Base-by-base conservation (phyloP, 2,888 invertebrate genomes). In the Epinotia ramella region DNA sequence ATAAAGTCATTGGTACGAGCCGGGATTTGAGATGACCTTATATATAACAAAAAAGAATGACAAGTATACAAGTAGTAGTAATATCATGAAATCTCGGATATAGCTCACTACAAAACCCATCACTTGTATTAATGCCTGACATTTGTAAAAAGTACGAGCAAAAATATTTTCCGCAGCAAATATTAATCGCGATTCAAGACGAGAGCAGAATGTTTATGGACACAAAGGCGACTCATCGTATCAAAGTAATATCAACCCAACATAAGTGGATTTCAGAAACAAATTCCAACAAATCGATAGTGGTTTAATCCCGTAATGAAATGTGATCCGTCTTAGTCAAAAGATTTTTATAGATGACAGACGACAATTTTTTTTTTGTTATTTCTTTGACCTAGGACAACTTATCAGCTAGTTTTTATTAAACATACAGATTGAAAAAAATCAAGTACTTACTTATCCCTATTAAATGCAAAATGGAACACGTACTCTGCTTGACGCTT, bases 131-230 rank as follows among this genome's bases (percentile, higher is more conserved):
- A n/a, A 53, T n/a, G 13, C 28, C 12, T 24, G n/a, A 53, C 3
- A 12, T 28, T 66, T 53, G 11, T 49, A 28, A 66, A 33, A 65
- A 20, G n/a, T 56, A 18, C n/a, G 49, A 16, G n/a, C 12, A 66
- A 53, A 33, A 12, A 53, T 66, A 66, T 66, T 53, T 16, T 53
- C 53, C 7, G n/a, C 18, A 24, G 1, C 65, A 65, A 33, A 53
- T 33, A 66, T 66, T 53, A 53, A 56, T 53, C 20, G 64, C n/a
- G 28, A 40, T 71, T 53, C 46, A 62, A 62, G 33, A 62, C 20
- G 53, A n/a, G 16, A 12, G 1, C 33, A 53, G 28, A 53, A 33
- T 66, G 18, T 6, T 2, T 33, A 12, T 1, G n/a, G n/a, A 28
- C 66, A 33, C 66, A 66, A 65, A 28, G 46, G n/a, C 33, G 66